phyloP scores from a whole-genome alignment of 2,888 invertebrate genomes.

The Crioceris asparagi region DNA sequence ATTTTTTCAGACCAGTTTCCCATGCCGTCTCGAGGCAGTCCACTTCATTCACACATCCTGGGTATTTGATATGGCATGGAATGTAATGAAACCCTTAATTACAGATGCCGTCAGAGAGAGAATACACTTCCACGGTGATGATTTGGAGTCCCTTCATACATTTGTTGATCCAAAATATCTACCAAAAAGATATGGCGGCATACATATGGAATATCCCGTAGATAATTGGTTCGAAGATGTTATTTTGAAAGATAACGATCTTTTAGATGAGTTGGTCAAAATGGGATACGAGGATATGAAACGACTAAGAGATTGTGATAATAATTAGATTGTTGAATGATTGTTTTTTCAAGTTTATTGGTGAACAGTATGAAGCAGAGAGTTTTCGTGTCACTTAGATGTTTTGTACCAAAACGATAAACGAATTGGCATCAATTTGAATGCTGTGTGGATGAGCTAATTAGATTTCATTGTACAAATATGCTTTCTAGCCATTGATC shows the following conservation, averaged over 20 bases:
- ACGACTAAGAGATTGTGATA: conserved; percentile 7
- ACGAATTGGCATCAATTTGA: too few species aligned
- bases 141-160: conserved; percentile 57
- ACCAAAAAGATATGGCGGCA: conserved; percentile 47
- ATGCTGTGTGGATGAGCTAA: too few species aligned
- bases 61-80: conserved; percentile 64
- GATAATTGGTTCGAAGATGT: conserved; percentile 15
- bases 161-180: conserved; percentile 55
- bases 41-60: conserved; percentile 69
- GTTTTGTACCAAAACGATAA: too few species aligned
- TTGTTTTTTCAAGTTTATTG: too few species aligned
- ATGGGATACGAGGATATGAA: conserved; percentile 38
- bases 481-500: too few species aligned
- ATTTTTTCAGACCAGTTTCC: conserved; percentile 52
- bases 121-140: conserved; percentile 53
- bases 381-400: too few species aligned
- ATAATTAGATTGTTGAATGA: too few species aligned
- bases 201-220: conserved; percentile 32
- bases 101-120: conserved; percentile 47
- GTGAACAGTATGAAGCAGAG: too few species aligned
- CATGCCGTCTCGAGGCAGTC: conserved; percentile 56
- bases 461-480: too few species aligned
- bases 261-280: conserved; percentile 51
- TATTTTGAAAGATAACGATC: conserved; percentile 40
- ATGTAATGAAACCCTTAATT: conserved; percentile 62